Evolutionary conservation across 2,113 vertebrate genomes (phyloP).

Genomic region (Recurvirostra avosetta): DNA sequence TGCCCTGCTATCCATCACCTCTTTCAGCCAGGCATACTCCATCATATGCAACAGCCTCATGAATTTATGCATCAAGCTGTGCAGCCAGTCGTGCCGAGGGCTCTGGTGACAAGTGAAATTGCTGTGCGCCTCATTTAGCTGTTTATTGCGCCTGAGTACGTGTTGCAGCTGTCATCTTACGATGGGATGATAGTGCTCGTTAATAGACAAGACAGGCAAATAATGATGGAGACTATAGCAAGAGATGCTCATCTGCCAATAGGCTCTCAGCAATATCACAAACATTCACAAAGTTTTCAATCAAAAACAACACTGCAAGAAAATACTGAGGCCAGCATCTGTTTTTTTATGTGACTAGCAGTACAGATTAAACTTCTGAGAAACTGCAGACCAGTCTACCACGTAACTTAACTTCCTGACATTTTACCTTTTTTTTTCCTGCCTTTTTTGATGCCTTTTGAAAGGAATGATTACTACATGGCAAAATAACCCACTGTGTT

Average conservation of each 20-base stretch:
- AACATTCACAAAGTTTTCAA: slow-evolving; percentile 82
- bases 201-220: slow-evolving; percentile 88
- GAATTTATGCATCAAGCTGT: slow-evolving; percentile 89
- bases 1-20: slow-evolving; percentile 87
- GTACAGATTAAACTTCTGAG: slow-evolving; percentile 68
- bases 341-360: slow-evolving; percentile 48
- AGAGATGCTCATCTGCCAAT: slow-evolving; percentile 83
- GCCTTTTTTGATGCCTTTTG: not conserved
- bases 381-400: slow-evolving; percentile 23
- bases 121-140: slow-evolving; percentile 88
- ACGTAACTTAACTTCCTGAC: not conserved
- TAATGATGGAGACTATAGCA: slow-evolving; percentile 86
- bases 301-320: slow-evolving; percentile 75
- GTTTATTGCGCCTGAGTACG: slow-evolving; percentile 88
- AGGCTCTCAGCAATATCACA: slow-evolving; percentile 81
- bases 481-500: not conserved
- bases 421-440: not conserved
- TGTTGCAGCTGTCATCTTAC: slow-evolving; percentile 86
- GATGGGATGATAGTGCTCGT: slow-evolving; percentile 85
- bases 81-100: slow-evolving; percentile 86
- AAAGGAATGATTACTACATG: not conserved
- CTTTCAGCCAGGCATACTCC: slow-evolving; percentile 85
- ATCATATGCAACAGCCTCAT: slow-evolving; percentile 88
- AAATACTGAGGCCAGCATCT: slow-evolving; percentile 73
- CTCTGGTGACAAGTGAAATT: slow-evolving; percentile 88